Base-by-base conservation (phyloP, 2,113 vertebrate genomes). In the Amphiprion percula region DNA sequence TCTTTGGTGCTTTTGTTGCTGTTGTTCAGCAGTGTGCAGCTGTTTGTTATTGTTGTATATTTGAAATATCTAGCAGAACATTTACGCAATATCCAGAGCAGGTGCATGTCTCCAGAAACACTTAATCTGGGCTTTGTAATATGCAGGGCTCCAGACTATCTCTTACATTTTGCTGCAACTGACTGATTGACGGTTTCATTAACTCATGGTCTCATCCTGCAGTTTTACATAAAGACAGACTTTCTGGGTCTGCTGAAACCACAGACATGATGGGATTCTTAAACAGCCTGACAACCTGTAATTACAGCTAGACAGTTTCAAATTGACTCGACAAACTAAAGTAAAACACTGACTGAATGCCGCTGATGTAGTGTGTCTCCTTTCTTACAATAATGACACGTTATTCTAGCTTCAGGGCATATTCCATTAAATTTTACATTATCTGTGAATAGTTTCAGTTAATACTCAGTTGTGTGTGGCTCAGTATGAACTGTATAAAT, bases 101-200 rank as follows among this genome's bases (percentile, higher is more conserved):
- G 6, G 33, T 9, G 33, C 17, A 17, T 19, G 17, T 26, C 11
- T 5, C 19, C 3, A 37, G 33, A 16, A 39, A 59, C 15, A 24
- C n/a, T 56, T 61, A 66, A 74, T 76, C 75, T 53, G 50, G 17
- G 50, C 50, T 54, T 28, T 60, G 21, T 16, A 33, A n/a, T 37
- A 24, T 2, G 1, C 5, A n/a, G 10, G 33, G 12, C 14, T 44
- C 41, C 82, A 77, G 73, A 63, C 50, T 64, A 53, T 26, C 53
- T 28, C 28, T 60, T 21, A 8, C 21, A 26, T 66, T 37, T 55
- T 23, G 55, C 33, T 30, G 17, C 21, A 26, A 23, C 24, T 52
- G 52, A 23, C 17, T 23, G 49, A 81, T 5, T 53, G 76, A 68
- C 54, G 78, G 49, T 46, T 74, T 70, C 60, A 86, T 86, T 75